These are phyloP conservation scores for Cyclura pinguis DNA, from an alignment of 2,797 vertebrate species.

Conservation along the genomic window DNA sequence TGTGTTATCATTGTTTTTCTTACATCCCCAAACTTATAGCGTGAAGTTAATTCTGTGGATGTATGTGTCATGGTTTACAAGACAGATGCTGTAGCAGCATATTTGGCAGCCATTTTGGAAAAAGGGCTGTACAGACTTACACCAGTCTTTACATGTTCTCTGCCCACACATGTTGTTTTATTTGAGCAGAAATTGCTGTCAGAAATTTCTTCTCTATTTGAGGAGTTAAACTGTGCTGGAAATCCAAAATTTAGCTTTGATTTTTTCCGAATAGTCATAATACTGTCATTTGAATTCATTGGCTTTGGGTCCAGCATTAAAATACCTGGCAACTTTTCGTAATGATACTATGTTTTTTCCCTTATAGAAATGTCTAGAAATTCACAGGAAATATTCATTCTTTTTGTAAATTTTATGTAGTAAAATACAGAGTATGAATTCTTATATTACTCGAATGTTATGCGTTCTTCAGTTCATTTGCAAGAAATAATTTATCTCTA, in stretches of 20 bases:
- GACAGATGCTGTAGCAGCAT: not conserved
- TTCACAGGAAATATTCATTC: not conserved
- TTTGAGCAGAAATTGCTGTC: not conserved
- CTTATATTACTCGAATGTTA: constrained; percentile 56
- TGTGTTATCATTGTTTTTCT: too few species aligned
- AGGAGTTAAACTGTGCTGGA: constrained; percentile 17
- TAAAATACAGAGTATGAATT: constrained; percentile 67
- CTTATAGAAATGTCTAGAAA: constrained; percentile 32
- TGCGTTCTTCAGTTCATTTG: constrained; percentile 47
- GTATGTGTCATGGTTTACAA: not conserved
- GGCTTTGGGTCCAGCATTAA: constrained; percentile 14
- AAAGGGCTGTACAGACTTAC: not conserved
- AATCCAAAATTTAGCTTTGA: not conserved
- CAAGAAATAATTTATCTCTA: constrained; percentile 67
- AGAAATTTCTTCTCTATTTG: constrained; percentile 8
- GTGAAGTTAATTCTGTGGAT: not conserved
- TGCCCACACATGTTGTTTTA: not conserved
- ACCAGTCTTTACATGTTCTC: not conserved
- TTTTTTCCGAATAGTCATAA: not conserved
- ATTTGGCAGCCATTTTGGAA: not conserved
- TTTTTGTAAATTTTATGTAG: constrained; percentile 24
- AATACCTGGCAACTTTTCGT: constrained; percentile 44
- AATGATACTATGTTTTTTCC: constrained; percentile 29
- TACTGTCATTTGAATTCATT: not conserved
- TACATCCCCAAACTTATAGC: not conserved